These are phyloP conservation scores for Rhodeus uyekii DNA, from an alignment of 2,797 vertebrate species.

Conservation along the genomic window DNA sequence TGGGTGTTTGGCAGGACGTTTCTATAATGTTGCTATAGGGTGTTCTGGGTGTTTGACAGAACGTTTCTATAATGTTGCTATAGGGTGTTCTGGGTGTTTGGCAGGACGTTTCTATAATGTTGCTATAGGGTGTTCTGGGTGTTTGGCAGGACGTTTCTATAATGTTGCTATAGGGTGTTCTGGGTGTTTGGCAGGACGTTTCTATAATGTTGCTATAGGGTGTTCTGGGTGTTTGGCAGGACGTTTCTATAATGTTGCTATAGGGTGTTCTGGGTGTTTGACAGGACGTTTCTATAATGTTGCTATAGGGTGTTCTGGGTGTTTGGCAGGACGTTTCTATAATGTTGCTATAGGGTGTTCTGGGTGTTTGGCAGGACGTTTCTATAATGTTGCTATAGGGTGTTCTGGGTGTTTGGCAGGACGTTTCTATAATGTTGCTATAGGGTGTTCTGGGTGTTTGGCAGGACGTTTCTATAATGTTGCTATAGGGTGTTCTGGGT, in stretches of 20 bases:
- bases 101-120: background rate
- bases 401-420: background rate
- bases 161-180: background rate
- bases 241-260: background rate
- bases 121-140: background rate
- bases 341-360: background rate
- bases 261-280: background rate
- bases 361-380: background rate
- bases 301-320: background rate
- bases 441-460: background rate
- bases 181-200: background rate
- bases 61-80: background rate
- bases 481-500: background rate
- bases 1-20: background rate
- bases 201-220: background rate
- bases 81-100: background rate
- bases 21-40: background rate
- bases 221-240: background rate
- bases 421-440: background rate
- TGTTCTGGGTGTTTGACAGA: background rate
- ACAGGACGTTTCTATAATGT: fast-evolving
- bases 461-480: background rate
- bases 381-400: background rate
- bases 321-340: no score
- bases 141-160: background rate